A percentile compares a stretch with the other conserved stretches of the same genome.
These are phyloP conservation scores for Drosophila lacteicornis DNA, from an alignment of 1,140 invertebrate species.

Conservation along the genomic window DNA sequence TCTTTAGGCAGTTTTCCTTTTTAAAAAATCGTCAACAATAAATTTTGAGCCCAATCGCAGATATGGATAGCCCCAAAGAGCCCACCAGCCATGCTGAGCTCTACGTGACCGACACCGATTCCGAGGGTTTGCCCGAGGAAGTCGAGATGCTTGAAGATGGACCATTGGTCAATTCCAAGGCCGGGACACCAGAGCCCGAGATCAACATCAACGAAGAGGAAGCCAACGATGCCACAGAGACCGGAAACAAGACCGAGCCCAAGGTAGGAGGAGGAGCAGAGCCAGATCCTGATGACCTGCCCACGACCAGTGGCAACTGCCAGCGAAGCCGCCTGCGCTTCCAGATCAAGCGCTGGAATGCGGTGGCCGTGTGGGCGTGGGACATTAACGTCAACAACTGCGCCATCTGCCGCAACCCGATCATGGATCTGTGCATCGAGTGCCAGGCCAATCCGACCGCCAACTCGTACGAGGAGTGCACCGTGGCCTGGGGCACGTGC, in stretches of 20 bases:
- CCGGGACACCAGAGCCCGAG: background rate
- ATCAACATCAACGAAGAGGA: background rate
- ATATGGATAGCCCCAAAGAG: background rate
- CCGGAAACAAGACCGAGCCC: background rate
- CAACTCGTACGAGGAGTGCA: slow-evolving; percentile 30
- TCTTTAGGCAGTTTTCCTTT: background rate
- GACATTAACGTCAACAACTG: slow-evolving; percentile 36
- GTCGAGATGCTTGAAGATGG: background rate
- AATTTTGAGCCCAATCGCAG: background rate
- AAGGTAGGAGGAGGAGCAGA: background rate
- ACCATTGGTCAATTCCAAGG: background rate
- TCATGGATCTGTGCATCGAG: slow-evolving; percentile 40
- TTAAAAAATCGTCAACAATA: background rate
- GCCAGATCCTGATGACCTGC: slow-evolving; percentile 3
- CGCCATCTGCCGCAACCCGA: slow-evolving; percentile 35
- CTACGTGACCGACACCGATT: background rate
- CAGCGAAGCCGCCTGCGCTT: slow-evolving; percentile 6
- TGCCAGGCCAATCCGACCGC: slow-evolving; percentile 32
- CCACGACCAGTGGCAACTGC: slow-evolving; percentile 28
- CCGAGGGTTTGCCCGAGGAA: background rate
- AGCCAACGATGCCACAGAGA: too few relatives aligned
- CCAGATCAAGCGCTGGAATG: slow-evolving; percentile 30
- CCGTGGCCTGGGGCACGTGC: slow-evolving; percentile 38
- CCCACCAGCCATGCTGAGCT: background rate
- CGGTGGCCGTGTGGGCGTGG: slow-evolving; percentile 34